Evolutionary conservation across 2,797 vertebrate genomes (phyloP).

Genomic region (Urosaurus nigricauda): DNA sequence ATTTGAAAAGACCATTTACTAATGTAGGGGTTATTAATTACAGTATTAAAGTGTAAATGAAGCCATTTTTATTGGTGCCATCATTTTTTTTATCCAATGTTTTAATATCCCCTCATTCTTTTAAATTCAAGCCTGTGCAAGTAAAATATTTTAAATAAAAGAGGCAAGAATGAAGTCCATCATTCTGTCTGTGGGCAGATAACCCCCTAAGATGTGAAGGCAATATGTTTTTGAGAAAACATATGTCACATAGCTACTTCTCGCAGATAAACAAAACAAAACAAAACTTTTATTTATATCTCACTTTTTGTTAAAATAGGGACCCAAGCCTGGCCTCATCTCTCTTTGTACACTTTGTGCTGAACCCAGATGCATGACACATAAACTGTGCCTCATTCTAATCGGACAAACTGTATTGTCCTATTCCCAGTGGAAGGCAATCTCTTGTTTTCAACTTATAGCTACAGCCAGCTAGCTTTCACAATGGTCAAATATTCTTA

Average conservation of each 20-base stretch:
- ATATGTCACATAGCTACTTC: neutral
- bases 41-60: slow-evolving; percentile 48
- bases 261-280: too few species aligned
- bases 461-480: too few species aligned
- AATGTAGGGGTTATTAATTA: slow-evolving; percentile 52
- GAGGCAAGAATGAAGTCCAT: neutral
- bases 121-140: neutral
- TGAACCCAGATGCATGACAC: too few species aligned
- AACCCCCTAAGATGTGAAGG: neutral
- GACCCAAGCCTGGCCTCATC: too few species aligned
- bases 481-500: too few species aligned
- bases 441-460: too few species aligned
- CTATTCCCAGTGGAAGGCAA: too few species aligned
- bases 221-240: neutral
- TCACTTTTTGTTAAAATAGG: too few species aligned
- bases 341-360: neutral
- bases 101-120: neutral
- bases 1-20: slow-evolving; percentile 55
- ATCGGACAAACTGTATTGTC: too few species aligned
- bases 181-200: neutral
- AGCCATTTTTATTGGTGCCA: slow-evolving; percentile 57
- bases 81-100: neutral
- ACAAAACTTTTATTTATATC: too few species aligned
- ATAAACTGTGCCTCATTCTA: neutral
- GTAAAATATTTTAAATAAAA: neutral